Percentiles rank a stretch among this genome's conserved stretches.
Conservation (phyloP, 2,888 invertebrate species). For the Callimorpha dominula region DNA sequence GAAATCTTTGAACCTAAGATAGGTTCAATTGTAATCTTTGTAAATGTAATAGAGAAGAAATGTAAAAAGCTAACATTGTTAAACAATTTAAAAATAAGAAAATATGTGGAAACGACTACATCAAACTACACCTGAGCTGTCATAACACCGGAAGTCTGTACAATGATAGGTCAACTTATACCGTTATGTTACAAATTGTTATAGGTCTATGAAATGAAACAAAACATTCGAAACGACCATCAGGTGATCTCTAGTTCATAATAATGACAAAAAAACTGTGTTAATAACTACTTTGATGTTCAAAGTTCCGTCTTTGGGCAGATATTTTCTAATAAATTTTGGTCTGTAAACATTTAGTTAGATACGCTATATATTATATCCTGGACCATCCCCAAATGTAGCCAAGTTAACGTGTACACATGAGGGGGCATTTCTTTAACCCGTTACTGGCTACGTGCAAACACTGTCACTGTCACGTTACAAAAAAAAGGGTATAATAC, state of each 20-base stretch:
- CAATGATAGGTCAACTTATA: no score
- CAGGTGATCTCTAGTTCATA: not conserved
- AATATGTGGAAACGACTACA: no score
- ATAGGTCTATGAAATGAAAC: no score
- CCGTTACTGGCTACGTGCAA: slow-evolving; percentile 67
- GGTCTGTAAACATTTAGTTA: not conserved
- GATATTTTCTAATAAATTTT: not conserved
- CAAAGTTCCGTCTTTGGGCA: not conserved
- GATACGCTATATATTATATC: slow-evolving; percentile 27
- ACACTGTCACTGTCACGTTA: slow-evolving; percentile 74
- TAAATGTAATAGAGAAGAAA: no score
- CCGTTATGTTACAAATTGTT: no score
- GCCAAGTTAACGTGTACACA: slow-evolving; percentile 73
- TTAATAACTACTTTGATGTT: not conserved
- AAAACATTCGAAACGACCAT: no score
- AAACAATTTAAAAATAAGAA: no score
- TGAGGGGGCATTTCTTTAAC: slow-evolving; percentile 75
- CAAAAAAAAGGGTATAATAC: slow-evolving; percentile 67
- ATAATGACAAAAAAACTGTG: not conserved
- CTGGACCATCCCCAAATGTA: slow-evolving; percentile 54
- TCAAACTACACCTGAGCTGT: no score
- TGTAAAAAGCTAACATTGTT: no score
- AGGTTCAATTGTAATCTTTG: no score
- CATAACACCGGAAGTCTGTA: no score
- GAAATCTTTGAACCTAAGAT: no score